Evolutionary conservation across 2,113 vertebrate species (phyloP), one percentile per base, ranked within the genome.

Genomic region (Lepisosteus oculatus): DNA sequence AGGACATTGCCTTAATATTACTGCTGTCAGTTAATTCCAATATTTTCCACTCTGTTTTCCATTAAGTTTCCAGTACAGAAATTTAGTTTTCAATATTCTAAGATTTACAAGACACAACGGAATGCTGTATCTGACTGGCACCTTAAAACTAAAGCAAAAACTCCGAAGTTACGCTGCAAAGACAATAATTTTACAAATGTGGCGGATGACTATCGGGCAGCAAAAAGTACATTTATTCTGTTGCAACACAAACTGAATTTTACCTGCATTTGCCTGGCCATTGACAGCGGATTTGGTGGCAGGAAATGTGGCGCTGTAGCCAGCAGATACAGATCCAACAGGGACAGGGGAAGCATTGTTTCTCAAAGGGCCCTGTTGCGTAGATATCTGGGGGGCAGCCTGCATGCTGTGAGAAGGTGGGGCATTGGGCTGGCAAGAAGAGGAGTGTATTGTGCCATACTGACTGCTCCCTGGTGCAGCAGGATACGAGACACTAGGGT

Each of bases 401-500:
- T 79, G 90, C 78, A 90, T 85, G 77, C 80, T 85, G 85, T 89
- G 0, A 55, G 72, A 68, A 65, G 75, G 72, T 83, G 88, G 85
- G 84, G 82, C 62, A 71, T 78, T 0, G 85, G 85, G 61, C 84
- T 75, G 42, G 81, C 17, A 62, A 81, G 45, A 4, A 81, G 91
- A 91, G 64, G 94, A 93, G 81, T 89, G 86, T 51, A 90, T 78
- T 12, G 93, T 93, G 73, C 91, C 92, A 5, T 96, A 96, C 54
- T 91, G 89, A 78, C 86, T 80, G 12, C 85, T 90, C 71, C 89
- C 85, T 62, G 92, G 90, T 3, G 78, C 77, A 0, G 93, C 87
- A 3, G 93, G 87, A 76, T 95, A 95, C 0, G 93, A 92, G 77
- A 93, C 84, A 6, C 88, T 87, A 44, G 94, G 89, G 74, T 94